Conservation (phyloP, 2,113 vertebrate species). For the Patagioenas fasciata region DNA sequence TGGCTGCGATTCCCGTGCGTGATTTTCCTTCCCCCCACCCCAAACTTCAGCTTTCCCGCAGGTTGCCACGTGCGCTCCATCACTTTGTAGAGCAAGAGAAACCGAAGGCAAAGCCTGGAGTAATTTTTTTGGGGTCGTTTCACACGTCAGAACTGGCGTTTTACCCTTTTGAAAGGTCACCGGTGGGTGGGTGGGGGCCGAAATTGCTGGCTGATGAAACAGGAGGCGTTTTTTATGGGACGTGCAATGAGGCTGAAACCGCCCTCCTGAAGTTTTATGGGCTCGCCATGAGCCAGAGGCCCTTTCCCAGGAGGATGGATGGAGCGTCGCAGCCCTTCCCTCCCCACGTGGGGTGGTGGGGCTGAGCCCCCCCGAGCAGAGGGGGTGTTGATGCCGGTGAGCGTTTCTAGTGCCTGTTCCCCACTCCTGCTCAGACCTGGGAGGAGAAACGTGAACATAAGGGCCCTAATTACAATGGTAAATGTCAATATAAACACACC, state of each 20-base stretch:
- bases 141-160: background rate
- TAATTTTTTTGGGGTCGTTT: background rate
- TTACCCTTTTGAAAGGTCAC: constrained; percentile 7
- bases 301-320: background rate
- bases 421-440: background rate
- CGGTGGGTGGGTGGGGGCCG: background rate
- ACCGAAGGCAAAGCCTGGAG: background rate
- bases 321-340: background rate
- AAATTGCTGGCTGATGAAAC: background rate
- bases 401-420: accelerated
- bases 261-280: background rate
- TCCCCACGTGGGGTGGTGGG: too few species aligned
- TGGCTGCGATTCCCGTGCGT: accelerated
- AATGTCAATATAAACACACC: accelerated
- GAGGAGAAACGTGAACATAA: background rate
- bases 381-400: background rate
- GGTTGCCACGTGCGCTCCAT: background rate
- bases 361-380: too few species aligned
- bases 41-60: background rate
- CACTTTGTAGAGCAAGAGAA: background rate
- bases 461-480: background rate
- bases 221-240: background rate
- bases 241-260: background rate
- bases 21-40: background rate
- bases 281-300: background rate